Conservation (phyloP, 2,888 invertebrate species). For the Microplitis manilae region DNA sequence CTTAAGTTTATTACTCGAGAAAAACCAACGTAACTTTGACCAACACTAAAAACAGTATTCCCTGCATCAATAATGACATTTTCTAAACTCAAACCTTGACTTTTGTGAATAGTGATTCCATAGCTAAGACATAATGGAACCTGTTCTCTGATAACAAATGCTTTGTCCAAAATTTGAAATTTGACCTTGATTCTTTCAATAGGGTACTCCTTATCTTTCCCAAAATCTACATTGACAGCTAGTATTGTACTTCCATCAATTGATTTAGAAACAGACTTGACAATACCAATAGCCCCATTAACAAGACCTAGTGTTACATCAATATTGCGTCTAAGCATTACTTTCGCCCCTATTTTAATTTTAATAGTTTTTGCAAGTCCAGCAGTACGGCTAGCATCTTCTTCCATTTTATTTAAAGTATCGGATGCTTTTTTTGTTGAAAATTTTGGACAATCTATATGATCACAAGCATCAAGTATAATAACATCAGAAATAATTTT, state of each 20-base stretch:
- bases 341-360: constrained; percentile 50
- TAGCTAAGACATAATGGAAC: constrained; percentile 52
- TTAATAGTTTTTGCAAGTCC: constrained; percentile 49
- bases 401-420: constrained; percentile 41
- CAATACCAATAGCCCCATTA: constrained; percentile 52
- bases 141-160: constrained; percentile 47
- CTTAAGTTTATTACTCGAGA: constrained; percentile 48
- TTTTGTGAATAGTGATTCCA: constrained; percentile 52
- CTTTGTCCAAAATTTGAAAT: constrained; percentile 48
- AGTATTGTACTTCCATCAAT: constrained; percentile 38
- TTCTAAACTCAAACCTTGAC: constrained; percentile 49
- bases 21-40: constrained; percentile 52
- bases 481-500: constrained; percentile 52
- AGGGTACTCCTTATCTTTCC: constrained; percentile 35
- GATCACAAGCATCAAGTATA: constrained; percentile 49
- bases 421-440: constrained; percentile 43
- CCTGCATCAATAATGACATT: constrained; percentile 48
- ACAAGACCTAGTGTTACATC: constrained; percentile 53
- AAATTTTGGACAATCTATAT: constrained; percentile 45
- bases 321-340: constrained; percentile 54
- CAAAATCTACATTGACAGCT: constrained; percentile 39
- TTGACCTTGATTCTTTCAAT: constrained; percentile 44
- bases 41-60: constrained; percentile 46
- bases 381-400: constrained; percentile 48
- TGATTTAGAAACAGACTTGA: constrained; percentile 27